These are phyloP conservation scores for Seira sanloemensis DNA, from an alignment of 2,888 invertebrate genomes.

Conservation along the genomic window DNA sequence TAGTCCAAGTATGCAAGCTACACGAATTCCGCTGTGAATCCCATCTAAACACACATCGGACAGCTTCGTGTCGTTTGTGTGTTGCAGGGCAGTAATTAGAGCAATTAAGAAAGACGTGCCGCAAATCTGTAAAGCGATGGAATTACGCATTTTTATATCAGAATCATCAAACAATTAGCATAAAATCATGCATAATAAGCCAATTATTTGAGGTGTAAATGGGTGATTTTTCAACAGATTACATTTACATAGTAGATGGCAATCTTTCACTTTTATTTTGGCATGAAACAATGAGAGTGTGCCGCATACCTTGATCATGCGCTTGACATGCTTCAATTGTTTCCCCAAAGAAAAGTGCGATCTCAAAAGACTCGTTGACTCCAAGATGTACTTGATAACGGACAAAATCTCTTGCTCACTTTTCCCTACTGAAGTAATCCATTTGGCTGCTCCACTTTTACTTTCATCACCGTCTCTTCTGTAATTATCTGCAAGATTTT, in stretches of 20 bases:
- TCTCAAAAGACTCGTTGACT: conserved; percentile 47
- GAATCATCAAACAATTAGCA: not conserved
- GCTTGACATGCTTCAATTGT: conserved; percentile 60
- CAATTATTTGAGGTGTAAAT: too few species aligned
- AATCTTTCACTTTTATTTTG: too few species aligned
- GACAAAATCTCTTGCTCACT: conserved; percentile 49
- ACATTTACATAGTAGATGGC: too few species aligned
- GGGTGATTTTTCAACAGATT: too few species aligned
- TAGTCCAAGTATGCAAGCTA: conserved; percentile 59
- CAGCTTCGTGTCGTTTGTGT: conserved; percentile 54
- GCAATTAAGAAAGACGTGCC: conserved; percentile 59
- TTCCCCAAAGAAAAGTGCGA: conserved; percentile 57
- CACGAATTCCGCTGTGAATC: conserved; percentile 59
- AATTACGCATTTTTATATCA: too few species aligned
- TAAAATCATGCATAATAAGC: not conserved
- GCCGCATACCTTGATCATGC: conserved; percentile 56
- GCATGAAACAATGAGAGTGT: too few species aligned
- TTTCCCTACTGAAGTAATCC: conserved; percentile 28
- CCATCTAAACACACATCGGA: conserved; percentile 65
- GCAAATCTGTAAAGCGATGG: conserved; percentile 55
- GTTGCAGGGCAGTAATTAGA: conserved; percentile 59
- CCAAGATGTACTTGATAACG: conserved; percentile 55
- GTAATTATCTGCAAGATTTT: conserved; percentile 33
- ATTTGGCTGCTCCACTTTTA: conserved; percentile 27
- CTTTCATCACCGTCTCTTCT: conserved; percentile 35